These are phyloP conservation scores for Cassiopea andromeda DNA, from an alignment of 30 jellyfish, hydroid and myxozoan species.

Conservation along the genomic window DNA sequence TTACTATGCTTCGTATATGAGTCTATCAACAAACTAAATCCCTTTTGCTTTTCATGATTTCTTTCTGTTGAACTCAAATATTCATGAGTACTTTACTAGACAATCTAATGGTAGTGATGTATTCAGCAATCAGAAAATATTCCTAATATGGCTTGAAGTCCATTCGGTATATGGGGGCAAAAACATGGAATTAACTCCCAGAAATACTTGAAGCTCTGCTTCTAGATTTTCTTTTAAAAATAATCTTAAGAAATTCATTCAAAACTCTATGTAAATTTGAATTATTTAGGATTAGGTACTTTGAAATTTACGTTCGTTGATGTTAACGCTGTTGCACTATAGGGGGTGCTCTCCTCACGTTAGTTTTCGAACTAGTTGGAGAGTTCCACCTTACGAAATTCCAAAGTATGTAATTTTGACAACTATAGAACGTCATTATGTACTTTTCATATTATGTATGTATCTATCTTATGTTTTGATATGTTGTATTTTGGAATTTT, in stretches of 20 bases:
- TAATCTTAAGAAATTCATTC: background rate
- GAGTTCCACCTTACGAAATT: background rate
- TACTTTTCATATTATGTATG: no score
- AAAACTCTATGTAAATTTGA: background rate
- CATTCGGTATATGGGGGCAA: background rate
- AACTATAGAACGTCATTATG: no score
- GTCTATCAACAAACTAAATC: background rate
- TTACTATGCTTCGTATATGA: background rate
- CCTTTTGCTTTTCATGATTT: background rate
- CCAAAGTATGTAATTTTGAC: background rate
- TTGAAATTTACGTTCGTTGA: background rate
- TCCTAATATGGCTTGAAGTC: background rate
- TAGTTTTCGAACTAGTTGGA: background rate
- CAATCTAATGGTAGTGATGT: background rate
- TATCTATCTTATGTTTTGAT: no score
- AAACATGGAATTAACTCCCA: background rate
- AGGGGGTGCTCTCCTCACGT: background rate
- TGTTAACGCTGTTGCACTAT: background rate
- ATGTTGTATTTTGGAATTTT: no score
- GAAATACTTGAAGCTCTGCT: background rate
- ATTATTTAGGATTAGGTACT: no score
- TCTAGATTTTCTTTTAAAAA: no score
- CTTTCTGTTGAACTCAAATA: background rate
- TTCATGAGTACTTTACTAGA: background rate
- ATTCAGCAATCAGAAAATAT: background rate